Conservation (phyloP, 2,797 vertebrate genomes). For the Prionace glauca region DNA sequence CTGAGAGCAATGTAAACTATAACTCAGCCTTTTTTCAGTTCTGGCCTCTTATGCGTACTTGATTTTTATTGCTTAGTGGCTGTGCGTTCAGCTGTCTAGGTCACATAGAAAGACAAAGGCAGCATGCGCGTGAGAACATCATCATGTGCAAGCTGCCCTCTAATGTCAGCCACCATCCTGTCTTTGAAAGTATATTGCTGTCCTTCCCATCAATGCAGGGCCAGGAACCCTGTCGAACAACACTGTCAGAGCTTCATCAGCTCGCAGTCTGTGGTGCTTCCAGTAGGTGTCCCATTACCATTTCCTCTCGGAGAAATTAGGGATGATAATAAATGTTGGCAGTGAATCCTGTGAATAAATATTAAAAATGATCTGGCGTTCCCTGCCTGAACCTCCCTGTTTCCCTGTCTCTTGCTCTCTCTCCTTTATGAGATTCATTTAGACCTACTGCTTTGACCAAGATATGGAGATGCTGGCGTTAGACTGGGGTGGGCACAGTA, state of each 20-base stretch:
- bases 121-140: not conserved
- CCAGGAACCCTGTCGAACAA: not conserved
- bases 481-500: too few relatives aligned
- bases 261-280: not conserved
- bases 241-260: not conserved
- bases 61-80: not conserved
- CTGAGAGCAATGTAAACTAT: not conserved
- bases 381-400: not conserved
- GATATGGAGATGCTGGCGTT: not conserved
- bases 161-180: not conserved
- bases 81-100: not conserved
- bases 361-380: not conserved
- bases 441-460: not conserved
- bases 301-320: not conserved
- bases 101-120: not conserved
- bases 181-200: not conserved
- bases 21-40: not conserved
- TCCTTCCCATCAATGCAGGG: not conserved
- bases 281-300: not conserved
- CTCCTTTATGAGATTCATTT: not conserved
- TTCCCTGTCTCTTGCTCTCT: not conserved
- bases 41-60: not conserved
- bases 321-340: not conserved
- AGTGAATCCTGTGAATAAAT: not conserved
- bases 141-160: not conserved